Evolutionary conservation across 2,888 invertebrate species (phyloP), one percentile per base, ranked within the genome.

Genomic region (Athetis lepigone): DNA sequence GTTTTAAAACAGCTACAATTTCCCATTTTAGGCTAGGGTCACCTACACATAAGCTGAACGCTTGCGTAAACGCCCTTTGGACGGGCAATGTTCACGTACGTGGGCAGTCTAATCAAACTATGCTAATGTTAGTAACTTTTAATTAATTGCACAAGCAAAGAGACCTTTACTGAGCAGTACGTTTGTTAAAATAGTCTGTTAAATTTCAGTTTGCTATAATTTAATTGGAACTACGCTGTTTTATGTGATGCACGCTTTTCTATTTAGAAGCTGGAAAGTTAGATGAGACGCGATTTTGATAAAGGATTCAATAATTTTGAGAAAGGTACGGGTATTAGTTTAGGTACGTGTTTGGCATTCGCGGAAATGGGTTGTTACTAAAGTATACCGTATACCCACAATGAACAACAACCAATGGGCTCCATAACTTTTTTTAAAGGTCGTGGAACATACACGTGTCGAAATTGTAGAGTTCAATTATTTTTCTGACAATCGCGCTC

Each of bases 101-200:
- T 51, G 36, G 46, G 21, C 37, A 33, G 47, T 42, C 58, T 52
- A 76, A 73, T 71, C 68, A 60, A 77, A 73, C 60, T 69, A 68
- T 62, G 43, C 74, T 84, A 83, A 85, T 85, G 80, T 74, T 66
- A 43, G 73, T 73, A 82, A 87, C 71, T 86, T 87, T 86, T 85
- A 87, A 89, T 88, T 86, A 88, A 84, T 73, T 67, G 62, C 65
- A 64, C 51, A 58, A 58, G 49, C 50, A 58, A 39, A 25, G 64
- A 67, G 51, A 64, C 52, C 66, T 58, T 65, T 60, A 67, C 59
- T 46, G 52, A 58, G 71, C 49, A 43, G 56, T 47, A 47, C 47
- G 51, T 58, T 70, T 70, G 49, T 37, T 47, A 40, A 72, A 55
- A 50, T 18, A 21, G n/a, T n/a, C n/a, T n/a, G n/a, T n/a, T n/a